phyloP scores from a whole-genome alignment of 2,113 vertebrate genomes.

The Orcinus orca region DNA sequence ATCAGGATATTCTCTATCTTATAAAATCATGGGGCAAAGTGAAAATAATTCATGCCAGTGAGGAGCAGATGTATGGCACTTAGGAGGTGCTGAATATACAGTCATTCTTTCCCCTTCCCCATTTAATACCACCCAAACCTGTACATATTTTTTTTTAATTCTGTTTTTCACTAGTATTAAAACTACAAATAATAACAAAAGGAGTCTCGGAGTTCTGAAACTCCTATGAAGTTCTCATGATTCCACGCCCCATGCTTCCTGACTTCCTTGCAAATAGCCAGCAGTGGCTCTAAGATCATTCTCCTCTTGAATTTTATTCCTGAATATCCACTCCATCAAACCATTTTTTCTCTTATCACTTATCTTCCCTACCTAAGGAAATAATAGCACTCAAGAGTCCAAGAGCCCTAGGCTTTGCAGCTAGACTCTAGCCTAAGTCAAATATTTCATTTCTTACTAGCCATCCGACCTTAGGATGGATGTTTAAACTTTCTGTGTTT shows the following conservation, averaged over 20 bases:
- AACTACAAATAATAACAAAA: neutral
- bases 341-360: neutral
- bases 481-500: neutral
- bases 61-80: rapidly evolving
- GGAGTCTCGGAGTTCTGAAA: neutral
- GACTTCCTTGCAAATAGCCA: neutral
- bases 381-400: neutral
- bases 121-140: neutral
- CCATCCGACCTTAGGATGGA: neutral
- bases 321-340: neutral
- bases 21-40: neutral
- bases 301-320: neutral
- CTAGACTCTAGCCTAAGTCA: neutral
- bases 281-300: neutral
- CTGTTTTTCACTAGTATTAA: neutral
- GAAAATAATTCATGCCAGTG: neutral
- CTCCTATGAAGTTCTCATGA: neutral
- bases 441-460: neutral
- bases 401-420: neutral
- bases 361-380: neutral
- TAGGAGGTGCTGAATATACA: neutral
- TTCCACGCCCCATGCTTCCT: neutral
- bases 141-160: neutral
- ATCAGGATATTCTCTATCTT: neutral
- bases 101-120: neutral